Percentiles rank a stretch among this genome's conserved stretches.
phyloP scores from a whole-genome alignment of 1,140 invertebrate species.

The Hermetia illucens region DNA sequence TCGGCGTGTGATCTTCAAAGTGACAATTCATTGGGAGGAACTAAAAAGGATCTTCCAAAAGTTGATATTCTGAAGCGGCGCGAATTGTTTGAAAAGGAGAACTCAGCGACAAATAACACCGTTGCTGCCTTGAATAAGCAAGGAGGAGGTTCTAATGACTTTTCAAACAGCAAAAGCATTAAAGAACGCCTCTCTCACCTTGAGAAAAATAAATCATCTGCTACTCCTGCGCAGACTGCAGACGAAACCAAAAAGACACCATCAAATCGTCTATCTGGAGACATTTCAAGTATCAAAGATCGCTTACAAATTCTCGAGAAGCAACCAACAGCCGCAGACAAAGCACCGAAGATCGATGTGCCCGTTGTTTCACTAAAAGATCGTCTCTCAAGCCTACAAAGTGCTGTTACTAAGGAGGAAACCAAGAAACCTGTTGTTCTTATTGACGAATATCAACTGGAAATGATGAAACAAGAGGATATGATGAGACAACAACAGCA shows the following conservation, averaged over 20 bases:
- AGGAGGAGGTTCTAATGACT: conserved; percentile 36
- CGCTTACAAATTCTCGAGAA: conserved; percentile 47
- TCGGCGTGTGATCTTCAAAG: conserved; percentile 29
- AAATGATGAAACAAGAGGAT: conserved; percentile 25
- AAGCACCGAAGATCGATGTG: conserved; percentile 24
- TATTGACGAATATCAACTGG: conserved; percentile 24
- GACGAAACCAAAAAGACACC: conserved; percentile 33
- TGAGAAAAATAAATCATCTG: conserved; percentile 31
- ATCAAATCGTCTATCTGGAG: conserved; percentile 38
- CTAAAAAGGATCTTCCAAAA: conserved; percentile 50
- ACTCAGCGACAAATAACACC: conserved; percentile 11
- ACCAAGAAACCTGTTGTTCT: conserved; percentile 22
- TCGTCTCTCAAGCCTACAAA: conserved; percentile 24
- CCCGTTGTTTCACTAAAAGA: conserved; percentile 26
- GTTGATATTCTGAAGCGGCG: conserved; percentile 68
- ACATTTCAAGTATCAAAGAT: conserved; percentile 46
- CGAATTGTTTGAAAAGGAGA: conserved; percentile 62
- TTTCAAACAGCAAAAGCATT: conserved; percentile 46
- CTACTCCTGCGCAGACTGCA: conserved; percentile 12
- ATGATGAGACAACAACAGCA: conserved; percentile 21
- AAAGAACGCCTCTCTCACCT: conserved; percentile 53
- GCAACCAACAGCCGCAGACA: conserved; percentile 34
- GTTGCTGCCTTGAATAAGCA: conserved; percentile 25
- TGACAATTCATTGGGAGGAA: conserved; percentile 17
- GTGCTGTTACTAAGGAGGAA: conserved; percentile 27